Evolutionary conservation across 2,797 vertebrate genomes (phyloP).

Genomic region (Manis crassicaudata): DNA sequence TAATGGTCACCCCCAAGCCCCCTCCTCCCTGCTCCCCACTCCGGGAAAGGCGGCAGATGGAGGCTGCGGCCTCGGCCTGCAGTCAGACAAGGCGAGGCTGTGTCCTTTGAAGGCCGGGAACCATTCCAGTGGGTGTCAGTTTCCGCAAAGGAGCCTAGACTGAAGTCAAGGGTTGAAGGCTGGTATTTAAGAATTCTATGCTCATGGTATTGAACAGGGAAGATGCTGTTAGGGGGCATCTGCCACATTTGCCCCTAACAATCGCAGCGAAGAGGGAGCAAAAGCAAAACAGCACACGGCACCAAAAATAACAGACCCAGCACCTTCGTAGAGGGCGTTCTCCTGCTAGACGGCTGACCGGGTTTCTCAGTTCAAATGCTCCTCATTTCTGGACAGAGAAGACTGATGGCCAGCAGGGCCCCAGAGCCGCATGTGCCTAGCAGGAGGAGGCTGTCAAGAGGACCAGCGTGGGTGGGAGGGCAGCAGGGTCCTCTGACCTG

Average conservation of each 20-base stretch:
- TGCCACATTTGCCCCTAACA: not conserved
- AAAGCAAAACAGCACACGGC: rapidly evolving
- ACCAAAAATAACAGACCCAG: not conserved
- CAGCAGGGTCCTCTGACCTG: rapidly evolving
- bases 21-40: rapidly evolving
- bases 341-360: rapidly evolving
- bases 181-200: too few relatives aligned
- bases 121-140: rapidly evolving
- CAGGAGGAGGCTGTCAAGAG: not conserved
- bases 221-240: not conserved
- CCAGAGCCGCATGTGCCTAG: rapidly evolving
- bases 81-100: not conserved
- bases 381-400: not conserved
- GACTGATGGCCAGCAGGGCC: not conserved
- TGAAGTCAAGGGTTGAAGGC: not conserved
- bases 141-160: not conserved
- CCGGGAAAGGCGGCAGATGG: not conserved
- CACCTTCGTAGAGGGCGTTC: rapidly evolving
- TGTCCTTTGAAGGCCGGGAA: not conserved
- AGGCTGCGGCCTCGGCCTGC: not conserved
- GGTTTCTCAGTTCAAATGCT: not conserved
- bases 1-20: rapidly evolving
- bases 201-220: not conserved
- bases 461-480: not conserved
- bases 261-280: not conserved